phyloP scores from a whole-genome alignment of 2,797 vertebrate genomes.

The Gymnodraco acuticeps region DNA sequence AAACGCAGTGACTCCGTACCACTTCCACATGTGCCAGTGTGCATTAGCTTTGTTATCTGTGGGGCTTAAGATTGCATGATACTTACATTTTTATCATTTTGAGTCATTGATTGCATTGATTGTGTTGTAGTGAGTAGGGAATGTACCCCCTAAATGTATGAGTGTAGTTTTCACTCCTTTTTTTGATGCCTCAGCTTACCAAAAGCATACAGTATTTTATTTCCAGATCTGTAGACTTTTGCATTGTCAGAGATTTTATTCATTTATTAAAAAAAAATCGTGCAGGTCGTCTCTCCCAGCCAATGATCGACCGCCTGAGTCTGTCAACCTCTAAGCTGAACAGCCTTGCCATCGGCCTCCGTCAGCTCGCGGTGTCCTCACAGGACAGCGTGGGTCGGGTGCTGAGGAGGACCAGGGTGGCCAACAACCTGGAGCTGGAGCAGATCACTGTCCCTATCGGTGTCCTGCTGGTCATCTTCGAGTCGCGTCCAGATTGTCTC shows the following conservation, averaged over 20 bases:
- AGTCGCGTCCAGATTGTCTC: constrained; percentile 97
- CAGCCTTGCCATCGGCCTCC: constrained; percentile 95
- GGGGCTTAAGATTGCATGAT: not conserved
- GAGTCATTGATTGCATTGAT: not conserved
- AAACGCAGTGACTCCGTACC: not conserved
- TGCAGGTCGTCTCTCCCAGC: constrained; percentile 73
- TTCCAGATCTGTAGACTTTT: not conserved
- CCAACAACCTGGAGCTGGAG: constrained; percentile 95
- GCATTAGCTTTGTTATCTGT: not conserved
- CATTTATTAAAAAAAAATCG: not conserved
- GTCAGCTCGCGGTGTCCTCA: constrained; percentile 94
- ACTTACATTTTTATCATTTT: not conserved
- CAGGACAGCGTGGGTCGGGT: constrained; percentile 93
- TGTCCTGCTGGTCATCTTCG: constrained; percentile 96
- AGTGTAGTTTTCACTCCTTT: not conserved
- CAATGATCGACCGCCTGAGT: constrained; percentile 92
- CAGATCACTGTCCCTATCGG: constrained; percentile 99
- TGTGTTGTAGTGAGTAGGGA: not conserved
- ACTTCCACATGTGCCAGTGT: not conserved
- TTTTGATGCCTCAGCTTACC: not conserved
- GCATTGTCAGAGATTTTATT: not conserved
- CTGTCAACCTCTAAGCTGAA: constrained; percentile 94
- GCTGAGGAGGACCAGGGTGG: constrained; percentile 92
- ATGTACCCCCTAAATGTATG: not conserved
- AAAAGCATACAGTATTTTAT: not conserved